Conservation (phyloP, 1,140 invertebrate genomes). For the Drosophila fuyamai region DNA sequence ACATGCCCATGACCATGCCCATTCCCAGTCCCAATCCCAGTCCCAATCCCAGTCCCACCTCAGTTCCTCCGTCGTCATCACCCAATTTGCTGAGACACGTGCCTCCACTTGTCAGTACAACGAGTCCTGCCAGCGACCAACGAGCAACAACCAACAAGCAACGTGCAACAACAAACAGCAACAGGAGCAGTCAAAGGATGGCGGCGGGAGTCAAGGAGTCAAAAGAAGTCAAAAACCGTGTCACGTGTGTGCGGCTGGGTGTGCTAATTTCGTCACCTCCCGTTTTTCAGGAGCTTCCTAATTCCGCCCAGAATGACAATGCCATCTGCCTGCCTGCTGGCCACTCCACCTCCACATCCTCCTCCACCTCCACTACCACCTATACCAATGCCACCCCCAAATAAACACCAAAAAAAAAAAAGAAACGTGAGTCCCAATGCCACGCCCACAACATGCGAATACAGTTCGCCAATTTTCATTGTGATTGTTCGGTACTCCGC, state of each 20-base stretch:
- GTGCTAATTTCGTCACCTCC: constrained; percentile 68
- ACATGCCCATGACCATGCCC: too few relatives aligned
- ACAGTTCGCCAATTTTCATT: constrained; percentile 66
- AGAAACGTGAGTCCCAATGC: neutral
- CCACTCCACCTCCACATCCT: neutral
- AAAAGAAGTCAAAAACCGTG: constrained; percentile 74
- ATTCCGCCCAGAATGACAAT: constrained; percentile 63
- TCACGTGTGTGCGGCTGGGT: constrained; percentile 63
- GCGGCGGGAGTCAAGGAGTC: constrained; percentile 43
- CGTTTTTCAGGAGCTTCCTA: constrained; percentile 62
- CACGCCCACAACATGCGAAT: constrained; percentile 21
- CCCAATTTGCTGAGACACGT: constrained; percentile 66
- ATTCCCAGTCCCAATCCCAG: too few relatives aligned
- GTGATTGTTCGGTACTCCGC: constrained; percentile 51
- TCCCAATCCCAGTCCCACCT: too few relatives aligned
- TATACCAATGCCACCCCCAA: too few relatives aligned
- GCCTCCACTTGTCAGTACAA: constrained; percentile 53
- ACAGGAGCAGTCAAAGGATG: constrained; percentile 28
- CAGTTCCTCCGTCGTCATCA: neutral
- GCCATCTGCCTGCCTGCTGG: neutral
- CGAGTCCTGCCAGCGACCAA: neutral
- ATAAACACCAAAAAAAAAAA: neutral
- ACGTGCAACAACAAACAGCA: constrained; percentile 21
- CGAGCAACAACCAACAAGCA: constrained; percentile 9
- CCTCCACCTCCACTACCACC: too few relatives aligned